Conservation (phyloP, 2,797 vertebrate genomes). For the Chelmon rostratus region DNA sequence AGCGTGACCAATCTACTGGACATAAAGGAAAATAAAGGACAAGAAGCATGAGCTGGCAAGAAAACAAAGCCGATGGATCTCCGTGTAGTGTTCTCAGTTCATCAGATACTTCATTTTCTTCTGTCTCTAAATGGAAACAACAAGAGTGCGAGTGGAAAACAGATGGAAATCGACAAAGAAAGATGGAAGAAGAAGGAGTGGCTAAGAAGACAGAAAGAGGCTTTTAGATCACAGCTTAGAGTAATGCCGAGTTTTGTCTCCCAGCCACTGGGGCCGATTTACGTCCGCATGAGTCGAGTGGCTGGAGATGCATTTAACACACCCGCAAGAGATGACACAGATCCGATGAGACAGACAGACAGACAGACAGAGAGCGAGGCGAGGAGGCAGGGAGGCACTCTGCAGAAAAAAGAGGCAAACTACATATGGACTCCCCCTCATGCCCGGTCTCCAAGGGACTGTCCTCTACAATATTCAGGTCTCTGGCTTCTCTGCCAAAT, state of each 20-base stretch:
- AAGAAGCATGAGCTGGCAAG: slow-evolving; percentile 24
- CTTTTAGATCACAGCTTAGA: slow-evolving; percentile 74
- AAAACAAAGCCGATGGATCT: slow-evolving; percentile 35
- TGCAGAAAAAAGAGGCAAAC: slow-evolving; percentile 61
- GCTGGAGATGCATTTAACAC: slow-evolving; percentile 92
- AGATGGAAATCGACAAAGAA: slow-evolving; percentile 51
- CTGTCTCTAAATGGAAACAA: slow-evolving; percentile 52
- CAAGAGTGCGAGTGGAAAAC: slow-evolving; percentile 41
- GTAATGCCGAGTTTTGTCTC: slow-evolving; percentile 82
- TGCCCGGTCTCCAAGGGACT: slow-evolving; percentile 57
- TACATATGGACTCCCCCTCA: slow-evolving; percentile 43
- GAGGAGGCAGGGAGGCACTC: slow-evolving; percentile 59
- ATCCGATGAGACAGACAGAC: slow-evolving; percentile 91
- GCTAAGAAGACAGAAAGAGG: slow-evolving; percentile 59
- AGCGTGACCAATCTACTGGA: slow-evolving; percentile 23
- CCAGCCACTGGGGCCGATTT: slow-evolving; percentile 86
- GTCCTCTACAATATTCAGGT: slow-evolving; percentile 70
- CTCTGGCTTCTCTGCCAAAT: slow-evolving; percentile 64
- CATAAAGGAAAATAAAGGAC: slow-evolving; percentile 36
- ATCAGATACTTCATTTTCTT: slow-evolving; percentile 30
- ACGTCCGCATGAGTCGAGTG: slow-evolving; percentile 81
- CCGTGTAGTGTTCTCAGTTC: slow-evolving; percentile 25
- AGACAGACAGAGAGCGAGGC: slow-evolving; percentile 34
- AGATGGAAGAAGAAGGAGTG: slow-evolving; percentile 58
- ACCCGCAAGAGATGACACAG: slow-evolving; percentile 92